These are phyloP conservation scores for Cacatua alba DNA, from an alignment of 2,113 vertebrate species.

Conservation along the genomic window DNA sequence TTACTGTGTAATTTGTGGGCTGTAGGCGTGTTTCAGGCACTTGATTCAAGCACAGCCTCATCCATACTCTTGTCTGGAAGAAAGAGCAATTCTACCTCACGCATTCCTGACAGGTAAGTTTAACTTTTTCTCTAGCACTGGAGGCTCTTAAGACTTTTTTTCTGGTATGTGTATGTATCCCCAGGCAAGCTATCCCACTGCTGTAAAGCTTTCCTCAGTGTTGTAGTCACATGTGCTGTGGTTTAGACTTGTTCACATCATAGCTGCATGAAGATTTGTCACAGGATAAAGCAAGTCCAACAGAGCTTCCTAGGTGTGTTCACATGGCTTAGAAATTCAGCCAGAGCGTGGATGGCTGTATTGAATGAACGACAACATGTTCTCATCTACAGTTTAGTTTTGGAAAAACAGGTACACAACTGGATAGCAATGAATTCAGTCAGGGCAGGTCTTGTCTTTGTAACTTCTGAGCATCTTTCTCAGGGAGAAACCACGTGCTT, in stretches of 20 bases:
- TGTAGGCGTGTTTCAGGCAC: neutral
- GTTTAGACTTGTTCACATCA: neutral
- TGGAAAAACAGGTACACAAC: neutral
- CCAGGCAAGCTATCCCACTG: neutral
- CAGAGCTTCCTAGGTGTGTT: neutral
- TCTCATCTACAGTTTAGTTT: conserved; percentile 3
- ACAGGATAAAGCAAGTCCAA: neutral
- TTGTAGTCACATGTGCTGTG: neutral
- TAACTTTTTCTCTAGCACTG: neutral
- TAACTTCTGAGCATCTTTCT: neutral
- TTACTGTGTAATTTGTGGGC: neutral
- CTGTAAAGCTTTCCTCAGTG: neutral
- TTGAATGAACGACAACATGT: neutral
- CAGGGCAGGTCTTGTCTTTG: neutral
- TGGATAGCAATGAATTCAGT: neutral
- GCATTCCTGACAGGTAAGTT: neutral
- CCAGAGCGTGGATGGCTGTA: neutral
- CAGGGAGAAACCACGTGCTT: neutral
- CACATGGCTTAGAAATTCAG: neutral
- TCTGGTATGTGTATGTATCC: neutral
- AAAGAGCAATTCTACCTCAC: neutral
- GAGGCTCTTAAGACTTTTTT: neutral
- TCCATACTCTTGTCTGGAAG: neutral
- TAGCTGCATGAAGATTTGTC: neutral
- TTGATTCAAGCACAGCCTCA: neutral